Conservation (phyloP, 1,140 invertebrate genomes). For the Phymorhynchus buccinoides region DNA sequence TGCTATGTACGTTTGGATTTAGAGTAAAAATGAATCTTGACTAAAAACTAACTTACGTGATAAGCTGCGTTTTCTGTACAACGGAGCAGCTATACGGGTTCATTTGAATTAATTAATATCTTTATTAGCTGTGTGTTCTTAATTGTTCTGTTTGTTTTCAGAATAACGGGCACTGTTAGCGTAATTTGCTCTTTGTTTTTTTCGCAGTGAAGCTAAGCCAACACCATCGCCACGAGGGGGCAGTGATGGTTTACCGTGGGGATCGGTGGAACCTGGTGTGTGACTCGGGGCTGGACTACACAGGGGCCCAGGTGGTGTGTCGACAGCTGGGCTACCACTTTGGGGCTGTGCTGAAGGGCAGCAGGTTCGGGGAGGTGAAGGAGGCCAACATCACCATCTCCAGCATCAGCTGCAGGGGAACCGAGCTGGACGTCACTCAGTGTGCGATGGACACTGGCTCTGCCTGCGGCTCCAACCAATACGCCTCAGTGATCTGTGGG, state of each 20-base stretch:
- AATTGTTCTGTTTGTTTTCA: too few relatives aligned
- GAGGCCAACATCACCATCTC: slow-evolving; percentile 47
- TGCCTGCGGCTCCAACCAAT: slow-evolving; percentile 48
- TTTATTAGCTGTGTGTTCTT: too few relatives aligned
- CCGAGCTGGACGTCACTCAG: slow-evolving; percentile 50
- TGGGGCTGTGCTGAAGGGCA: slow-evolving; percentile 48
- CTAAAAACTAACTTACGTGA: too few relatives aligned
- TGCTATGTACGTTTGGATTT: too few relatives aligned
- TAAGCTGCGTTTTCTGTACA: too few relatives aligned
- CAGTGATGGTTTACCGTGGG: slow-evolving; percentile 56
- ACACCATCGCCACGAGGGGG: slow-evolving; percentile 55
- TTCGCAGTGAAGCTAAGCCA: slow-evolving; percentile 56
- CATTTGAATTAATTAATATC: too few relatives aligned
- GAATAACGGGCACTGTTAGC: too few relatives aligned
- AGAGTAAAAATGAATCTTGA: too few relatives aligned
- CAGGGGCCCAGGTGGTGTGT: slow-evolving; percentile 56
- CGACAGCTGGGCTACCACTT: slow-evolving; percentile 41
- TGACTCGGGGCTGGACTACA: slow-evolving; percentile 54
- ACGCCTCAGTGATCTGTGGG: slow-evolving; percentile 61
- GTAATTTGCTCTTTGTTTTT: too few relatives aligned
- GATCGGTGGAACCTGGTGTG: slow-evolving; percentile 60
- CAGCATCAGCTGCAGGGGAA: slow-evolving; percentile 52
- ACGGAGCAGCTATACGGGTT: too few relatives aligned
- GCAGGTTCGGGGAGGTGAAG: slow-evolving; percentile 52
- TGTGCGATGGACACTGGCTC: slow-evolving; percentile 45